phyloP scores from a whole-genome alignment of 1,140 invertebrate species.

The Hirudo medicinalis region DNA sequence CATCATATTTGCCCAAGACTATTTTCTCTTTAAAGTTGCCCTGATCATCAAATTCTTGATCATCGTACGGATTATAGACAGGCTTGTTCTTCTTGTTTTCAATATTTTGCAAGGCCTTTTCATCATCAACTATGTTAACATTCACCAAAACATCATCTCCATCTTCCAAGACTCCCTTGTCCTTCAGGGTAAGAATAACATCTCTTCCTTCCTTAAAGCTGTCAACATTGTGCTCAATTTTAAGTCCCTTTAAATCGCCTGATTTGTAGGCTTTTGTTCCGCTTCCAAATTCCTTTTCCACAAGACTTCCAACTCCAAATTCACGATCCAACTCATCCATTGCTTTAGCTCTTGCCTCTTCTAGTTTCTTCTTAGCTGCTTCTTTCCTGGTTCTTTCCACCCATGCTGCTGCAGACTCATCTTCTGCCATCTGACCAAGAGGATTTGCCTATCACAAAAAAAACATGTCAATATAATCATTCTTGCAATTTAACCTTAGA shows the following conservation, averaged over 20 bases:
- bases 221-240: constrained; percentile 69
- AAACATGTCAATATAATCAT: neutral
- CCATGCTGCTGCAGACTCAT: constrained; percentile 49
- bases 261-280: constrained; percentile 32
- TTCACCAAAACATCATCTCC: constrained; percentile 78
- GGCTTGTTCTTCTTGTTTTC: constrained; percentile 64
- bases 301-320: constrained; percentile 72
- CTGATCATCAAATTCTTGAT: constrained; percentile 66
- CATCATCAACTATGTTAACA: constrained; percentile 86
- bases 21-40: constrained; percentile 52
- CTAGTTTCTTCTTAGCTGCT: constrained; percentile 67
- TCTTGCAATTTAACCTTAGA: neutral
- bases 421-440: constrained; percentile 38
- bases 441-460: constrained; percentile 40
- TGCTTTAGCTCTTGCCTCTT: constrained; percentile 74
- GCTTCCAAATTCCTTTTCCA: constrained; percentile 57
- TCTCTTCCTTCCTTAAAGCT: constrained; percentile 67
- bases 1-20: constrained; percentile 83
- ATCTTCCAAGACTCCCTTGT: constrained; percentile 69
- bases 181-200: constrained; percentile 82
- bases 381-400: constrained; percentile 63
- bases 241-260: constrained; percentile 61
- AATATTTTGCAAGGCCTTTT: constrained; percentile 75
- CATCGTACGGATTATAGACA: constrained; percentile 70
- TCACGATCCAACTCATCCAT: constrained; percentile 86